A percentile compares a stretch with the other conserved stretches of the same genome.
phyloP scores from a whole-genome alignment of 2,888 invertebrate species.

The Ophion slaviceki region DNA sequence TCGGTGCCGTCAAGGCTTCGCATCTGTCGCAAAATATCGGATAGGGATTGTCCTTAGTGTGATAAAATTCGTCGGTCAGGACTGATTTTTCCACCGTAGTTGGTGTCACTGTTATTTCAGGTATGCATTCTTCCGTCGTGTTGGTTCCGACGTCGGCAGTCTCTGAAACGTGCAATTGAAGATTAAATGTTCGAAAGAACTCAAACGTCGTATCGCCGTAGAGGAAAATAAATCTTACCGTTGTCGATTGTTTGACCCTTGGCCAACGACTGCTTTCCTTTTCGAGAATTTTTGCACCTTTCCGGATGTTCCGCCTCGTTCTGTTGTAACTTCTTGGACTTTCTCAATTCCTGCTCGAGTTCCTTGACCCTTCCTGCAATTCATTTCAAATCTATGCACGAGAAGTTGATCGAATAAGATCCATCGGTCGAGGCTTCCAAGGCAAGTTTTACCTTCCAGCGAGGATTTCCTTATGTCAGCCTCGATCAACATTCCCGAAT shows the following conservation, averaged over 20 bases:
- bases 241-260: conserved; percentile 21
- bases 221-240: neutral
- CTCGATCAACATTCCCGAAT: conserved; percentile 66
- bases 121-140: conserved; percentile 24
- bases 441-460: conserved; percentile 69
- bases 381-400: neutral
- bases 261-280: conserved; percentile 51
- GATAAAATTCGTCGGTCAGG: conserved; percentile 72
- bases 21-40: conserved; percentile 76
- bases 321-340: conserved; percentile 50
- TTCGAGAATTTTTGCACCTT: conserved; percentile 46
- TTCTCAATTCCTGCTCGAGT: conserved; percentile 71
- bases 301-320: conserved; percentile 33
- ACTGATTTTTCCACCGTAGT: conserved; percentile 58
- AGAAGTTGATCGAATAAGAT: neutral
- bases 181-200: neutral
- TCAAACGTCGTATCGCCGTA: neutral
- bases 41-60: conserved; percentile 67
- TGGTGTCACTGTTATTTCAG: conserved; percentile 33
- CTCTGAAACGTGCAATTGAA: conserved; percentile 8
- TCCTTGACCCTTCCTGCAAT: conserved; percentile 70
- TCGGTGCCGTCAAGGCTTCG: conserved; percentile 65
- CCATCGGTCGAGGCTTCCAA: conserved; percentile 4
- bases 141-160: conserved; percentile 60
- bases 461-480: conserved; percentile 69